Evolutionary conservation across 2,113 vertebrate genomes (phyloP).

Genomic region (Mormyrus lacerda): DNA sequence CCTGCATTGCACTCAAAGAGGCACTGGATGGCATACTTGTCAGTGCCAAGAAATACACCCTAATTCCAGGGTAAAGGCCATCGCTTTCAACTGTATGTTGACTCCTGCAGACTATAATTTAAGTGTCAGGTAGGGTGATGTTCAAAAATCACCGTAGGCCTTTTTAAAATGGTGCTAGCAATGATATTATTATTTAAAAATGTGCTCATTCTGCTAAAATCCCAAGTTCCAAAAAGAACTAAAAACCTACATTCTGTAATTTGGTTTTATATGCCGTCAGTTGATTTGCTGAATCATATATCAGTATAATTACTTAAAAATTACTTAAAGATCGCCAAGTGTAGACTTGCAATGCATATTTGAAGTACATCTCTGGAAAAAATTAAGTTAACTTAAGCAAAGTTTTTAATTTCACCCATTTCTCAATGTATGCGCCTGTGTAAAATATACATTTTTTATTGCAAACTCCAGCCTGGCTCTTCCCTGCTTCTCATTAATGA

Average conservation of each 20-base stretch:
- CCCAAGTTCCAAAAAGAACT: not conserved
- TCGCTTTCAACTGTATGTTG: conserved; percentile 6
- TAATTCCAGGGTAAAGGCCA: not conserved
- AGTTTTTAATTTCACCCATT: no score
- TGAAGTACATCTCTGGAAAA: not conserved
- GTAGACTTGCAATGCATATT: not conserved
- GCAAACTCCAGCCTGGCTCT: not conserved
- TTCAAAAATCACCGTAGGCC: not conserved
- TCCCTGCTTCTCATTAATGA: not conserved
- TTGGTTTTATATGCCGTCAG: not conserved
- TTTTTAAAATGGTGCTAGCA: not conserved
- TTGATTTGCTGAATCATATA: not conserved
- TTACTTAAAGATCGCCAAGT: no score
- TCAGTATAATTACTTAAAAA: no score
- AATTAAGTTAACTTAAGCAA: not conserved
- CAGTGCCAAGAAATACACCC: conserved; percentile 42
- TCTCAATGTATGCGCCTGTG: no score
- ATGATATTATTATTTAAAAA: not conserved
- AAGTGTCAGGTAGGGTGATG: not conserved
- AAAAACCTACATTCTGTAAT: not conserved
- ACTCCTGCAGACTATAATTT: conserved; percentile 12
- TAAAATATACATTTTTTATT: no score
- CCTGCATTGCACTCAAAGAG: conserved; percentile 39
- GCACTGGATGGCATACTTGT: conserved; percentile 37
- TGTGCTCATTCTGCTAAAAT: not conserved